Conservation (phyloP, 2,888 invertebrate species). For the Drosophila pseudotakahashii region DNA sequence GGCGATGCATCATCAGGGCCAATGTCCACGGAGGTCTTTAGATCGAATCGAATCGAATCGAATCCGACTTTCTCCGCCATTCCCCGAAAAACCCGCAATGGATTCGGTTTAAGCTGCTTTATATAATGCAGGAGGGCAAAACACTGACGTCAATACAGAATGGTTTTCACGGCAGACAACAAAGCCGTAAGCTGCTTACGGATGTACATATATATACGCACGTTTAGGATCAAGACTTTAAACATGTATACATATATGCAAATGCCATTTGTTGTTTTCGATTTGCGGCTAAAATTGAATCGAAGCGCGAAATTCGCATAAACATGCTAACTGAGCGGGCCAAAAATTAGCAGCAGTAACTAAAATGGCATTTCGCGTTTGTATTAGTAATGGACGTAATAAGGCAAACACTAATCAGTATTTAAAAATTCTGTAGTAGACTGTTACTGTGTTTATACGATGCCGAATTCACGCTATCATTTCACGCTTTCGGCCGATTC, state of each 20-base stretch:
- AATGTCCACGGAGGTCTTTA: slow-evolving; percentile 28
- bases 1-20: slow-evolving; percentile 46
- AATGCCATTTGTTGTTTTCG: slow-evolving; percentile 62
- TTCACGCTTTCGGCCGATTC: too few relatives aligned
- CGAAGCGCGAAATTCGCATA: slow-evolving; percentile 66
- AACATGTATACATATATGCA: slow-evolving; percentile 31
- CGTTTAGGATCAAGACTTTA: slow-evolving; percentile 35
- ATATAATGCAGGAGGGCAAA: slow-evolving; percentile 42
- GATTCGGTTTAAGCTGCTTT: slow-evolving; percentile 56
- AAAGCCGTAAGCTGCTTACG: slow-evolving; percentile 68
- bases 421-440: neutral
- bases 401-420: slow-evolving; percentile 31
- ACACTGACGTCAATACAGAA: slow-evolving; percentile 60
- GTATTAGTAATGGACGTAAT: slow-evolving; percentile 40
- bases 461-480: too few relatives aligned
- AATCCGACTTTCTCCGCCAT: slow-evolving; percentile 47
- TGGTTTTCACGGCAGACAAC: slow-evolving; percentile 37
- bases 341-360: slow-evolving; percentile 65
- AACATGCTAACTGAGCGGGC: slow-evolving; percentile 72
- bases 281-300: slow-evolving; percentile 60
- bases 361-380: slow-evolving; percentile 48
- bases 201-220: slow-evolving; percentile 17
- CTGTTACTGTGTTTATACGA: too few relatives aligned
- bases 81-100: slow-evolving; percentile 10
- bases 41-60: slow-evolving; percentile 3